A percentile compares a stretch with the other conserved stretches of the same genome.
phyloP scores from a whole-genome alignment of 1,140 invertebrate species.

The Drosophila pectinifera region DNA sequence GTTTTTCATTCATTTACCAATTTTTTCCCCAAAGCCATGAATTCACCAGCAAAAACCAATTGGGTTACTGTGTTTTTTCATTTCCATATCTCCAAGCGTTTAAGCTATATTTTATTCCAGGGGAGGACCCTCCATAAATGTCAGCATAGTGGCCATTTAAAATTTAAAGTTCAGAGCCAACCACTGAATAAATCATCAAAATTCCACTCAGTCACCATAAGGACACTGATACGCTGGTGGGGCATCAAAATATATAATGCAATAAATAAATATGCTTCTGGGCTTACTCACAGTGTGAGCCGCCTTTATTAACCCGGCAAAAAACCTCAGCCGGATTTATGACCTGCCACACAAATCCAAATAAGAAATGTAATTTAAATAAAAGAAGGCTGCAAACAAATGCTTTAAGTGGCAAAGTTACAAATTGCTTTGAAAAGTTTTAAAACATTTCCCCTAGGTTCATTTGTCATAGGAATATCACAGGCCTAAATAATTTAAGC shows the following conservation, averaged over 20 bases:
- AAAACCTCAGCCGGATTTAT: conserved; percentile 21
- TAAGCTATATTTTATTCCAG: conserved; percentile 6
- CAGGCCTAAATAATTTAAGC: background rate
- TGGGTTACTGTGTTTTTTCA: conserved; percentile 1
- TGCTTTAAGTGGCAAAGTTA: conserved; percentile 8
- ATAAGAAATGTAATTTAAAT: conserved; percentile 12
- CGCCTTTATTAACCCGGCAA: conserved; percentile 3
- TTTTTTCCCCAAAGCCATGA: background rate
- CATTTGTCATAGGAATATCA: conserved; percentile 31
- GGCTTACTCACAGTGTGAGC: background rate
- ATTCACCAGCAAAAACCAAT: background rate
- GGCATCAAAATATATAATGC: conserved; percentile 19
- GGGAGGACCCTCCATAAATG: too few species aligned
- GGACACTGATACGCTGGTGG: conserved; percentile 3
- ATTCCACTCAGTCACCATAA: conserved; percentile 4
- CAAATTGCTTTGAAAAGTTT: conserved; percentile 5
- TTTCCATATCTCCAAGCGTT: background rate
- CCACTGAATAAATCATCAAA: conserved; percentile 16
- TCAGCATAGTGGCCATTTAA: background rate
- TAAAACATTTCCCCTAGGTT: conserved; percentile 5
- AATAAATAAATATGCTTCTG: conserved; percentile 17
- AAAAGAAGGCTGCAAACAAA: conserved; percentile 1
- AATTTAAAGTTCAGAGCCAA: background rate
- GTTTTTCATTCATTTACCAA: background rate
- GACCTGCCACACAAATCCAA: conserved; percentile 19